A percentile compares a stretch with the other conserved stretches of the same genome.
These are phyloP conservation scores for Oryctes rhinoceros DNA, from an alignment of 1,140 invertebrate species.

Conservation along the genomic window DNA sequence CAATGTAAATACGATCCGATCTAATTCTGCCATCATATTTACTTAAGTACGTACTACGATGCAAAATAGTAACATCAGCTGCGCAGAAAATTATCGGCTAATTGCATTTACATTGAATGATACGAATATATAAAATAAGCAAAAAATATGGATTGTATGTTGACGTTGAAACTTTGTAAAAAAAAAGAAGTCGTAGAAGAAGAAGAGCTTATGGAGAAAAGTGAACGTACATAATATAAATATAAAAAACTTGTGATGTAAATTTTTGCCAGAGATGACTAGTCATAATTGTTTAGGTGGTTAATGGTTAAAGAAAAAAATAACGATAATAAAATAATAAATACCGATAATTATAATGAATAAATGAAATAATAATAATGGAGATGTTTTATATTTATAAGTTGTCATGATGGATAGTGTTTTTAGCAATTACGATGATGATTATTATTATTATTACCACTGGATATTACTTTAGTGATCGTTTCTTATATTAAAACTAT, in stretches of 20 bases:
- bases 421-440: background rate
- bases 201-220: background rate
- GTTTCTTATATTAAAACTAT: background rate
- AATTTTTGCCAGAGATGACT: slow-evolving; percentile 10
- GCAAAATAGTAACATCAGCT: background rate
- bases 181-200: background rate
- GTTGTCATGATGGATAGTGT: slow-evolving; percentile 5
- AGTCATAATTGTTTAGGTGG: slow-evolving; percentile 4
- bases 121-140: too few relatives aligned
- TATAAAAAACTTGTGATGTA: slow-evolving; percentile 1
- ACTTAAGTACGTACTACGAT: background rate
- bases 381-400: slow-evolving; percentile 10
- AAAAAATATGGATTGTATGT: too few relatives aligned
- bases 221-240: slow-evolving; percentile 9
- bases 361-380: background rate
- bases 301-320: background rate
- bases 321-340: slow-evolving; percentile 12
- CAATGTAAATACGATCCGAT: background rate
- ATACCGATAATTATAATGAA: background rate
- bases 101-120: background rate
- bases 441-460: background rate
- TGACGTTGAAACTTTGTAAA: too few relatives aligned
- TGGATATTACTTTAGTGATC: slow-evolving; percentile 6
- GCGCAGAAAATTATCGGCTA: background rate
- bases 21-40: background rate